Percentiles rank a stretch among this genome's conserved stretches.
These are phyloP conservation scores for Nasonia vitripennis DNA, from an alignment of 1,140 invertebrate genomes.

Conservation along the genomic window DNA sequence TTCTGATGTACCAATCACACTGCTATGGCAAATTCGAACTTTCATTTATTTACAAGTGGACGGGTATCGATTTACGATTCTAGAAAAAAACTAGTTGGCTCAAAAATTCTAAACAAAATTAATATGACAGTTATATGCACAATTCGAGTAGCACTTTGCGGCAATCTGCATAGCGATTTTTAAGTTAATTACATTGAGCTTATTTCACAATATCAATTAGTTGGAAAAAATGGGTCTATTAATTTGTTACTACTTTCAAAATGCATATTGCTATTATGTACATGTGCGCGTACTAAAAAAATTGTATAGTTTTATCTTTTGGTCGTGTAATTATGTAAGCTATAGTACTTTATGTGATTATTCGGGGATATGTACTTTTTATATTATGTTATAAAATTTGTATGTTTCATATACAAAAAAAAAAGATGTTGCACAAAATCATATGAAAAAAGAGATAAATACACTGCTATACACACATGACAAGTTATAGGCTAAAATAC, in stretches of 20 bases:
- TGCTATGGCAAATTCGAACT: not conserved
- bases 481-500: not conserved
- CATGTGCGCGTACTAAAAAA: not conserved
- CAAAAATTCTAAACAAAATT: constrained; percentile 13
- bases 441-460: not conserved
- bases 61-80: not conserved
- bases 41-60: constrained; percentile 9
- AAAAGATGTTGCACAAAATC: not conserved
- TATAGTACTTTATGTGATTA: not conserved
- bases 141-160: not conserved
- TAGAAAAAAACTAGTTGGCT: not conserved
- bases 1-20: constrained; percentile 46
- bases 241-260: not conserved
- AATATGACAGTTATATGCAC: not conserved
- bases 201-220: not conserved
- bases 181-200: not conserved
- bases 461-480: not conserved
- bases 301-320: not conserved
- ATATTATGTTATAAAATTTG: not conserved
- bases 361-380: not conserved
- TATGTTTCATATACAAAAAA: not conserved
- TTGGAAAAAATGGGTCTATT: not conserved
- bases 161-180: not conserved
- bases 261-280: not conserved
- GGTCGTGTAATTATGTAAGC: not conserved